Conservation (phyloP, 2,888 invertebrate genomes). For the Caenorhabditis angaria region DNA sequence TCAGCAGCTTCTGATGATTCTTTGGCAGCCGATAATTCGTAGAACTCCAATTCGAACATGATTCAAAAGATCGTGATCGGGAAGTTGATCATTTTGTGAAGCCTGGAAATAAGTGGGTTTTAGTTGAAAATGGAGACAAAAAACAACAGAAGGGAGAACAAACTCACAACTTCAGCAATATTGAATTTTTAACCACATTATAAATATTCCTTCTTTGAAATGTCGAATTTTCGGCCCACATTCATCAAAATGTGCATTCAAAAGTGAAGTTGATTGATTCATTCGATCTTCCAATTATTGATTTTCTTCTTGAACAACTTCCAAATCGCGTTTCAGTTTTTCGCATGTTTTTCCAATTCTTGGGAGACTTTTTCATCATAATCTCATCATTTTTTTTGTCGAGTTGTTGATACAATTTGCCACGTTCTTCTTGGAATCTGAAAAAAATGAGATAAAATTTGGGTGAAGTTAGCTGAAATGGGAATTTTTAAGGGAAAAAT, state of each 20-base stretch:
- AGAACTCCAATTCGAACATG: constrained; percentile 96
- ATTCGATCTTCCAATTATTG: constrained; percentile 44
- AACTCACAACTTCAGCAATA: constrained; percentile 43
- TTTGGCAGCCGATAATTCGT: constrained; percentile 94
- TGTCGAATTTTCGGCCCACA: constrained; percentile 54
- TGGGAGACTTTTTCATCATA: constrained; percentile 96
- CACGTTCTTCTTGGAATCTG: constrained; percentile 88
- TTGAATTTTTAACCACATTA: too few relatives aligned
- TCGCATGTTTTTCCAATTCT: constrained; percentile 92
- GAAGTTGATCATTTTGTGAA: constrained; percentile 52
- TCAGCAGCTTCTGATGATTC: constrained; percentile 53
- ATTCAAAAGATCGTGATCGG: constrained; percentile 92
- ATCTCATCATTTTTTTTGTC: constrained; percentile 99
- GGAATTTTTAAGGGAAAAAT: too few relatives aligned
- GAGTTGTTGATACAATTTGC: constrained; percentile 91
- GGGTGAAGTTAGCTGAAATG: too few relatives aligned
- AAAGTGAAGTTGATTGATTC: constrained; percentile 47
- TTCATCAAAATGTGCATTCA: constrained; percentile 51
- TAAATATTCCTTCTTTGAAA: constrained; percentile 58
- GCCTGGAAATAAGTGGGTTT: too few relatives aligned
- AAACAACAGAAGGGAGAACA: too few relatives aligned
- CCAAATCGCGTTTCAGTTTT: constrained; percentile 81
- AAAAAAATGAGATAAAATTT: too few relatives aligned
- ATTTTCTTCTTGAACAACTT: constrained; percentile 52
- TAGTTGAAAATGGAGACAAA: too few relatives aligned